Evolutionary conservation across 2,888 invertebrate genomes (phyloP).

Genomic region (Hyposoter didymator): DNA sequence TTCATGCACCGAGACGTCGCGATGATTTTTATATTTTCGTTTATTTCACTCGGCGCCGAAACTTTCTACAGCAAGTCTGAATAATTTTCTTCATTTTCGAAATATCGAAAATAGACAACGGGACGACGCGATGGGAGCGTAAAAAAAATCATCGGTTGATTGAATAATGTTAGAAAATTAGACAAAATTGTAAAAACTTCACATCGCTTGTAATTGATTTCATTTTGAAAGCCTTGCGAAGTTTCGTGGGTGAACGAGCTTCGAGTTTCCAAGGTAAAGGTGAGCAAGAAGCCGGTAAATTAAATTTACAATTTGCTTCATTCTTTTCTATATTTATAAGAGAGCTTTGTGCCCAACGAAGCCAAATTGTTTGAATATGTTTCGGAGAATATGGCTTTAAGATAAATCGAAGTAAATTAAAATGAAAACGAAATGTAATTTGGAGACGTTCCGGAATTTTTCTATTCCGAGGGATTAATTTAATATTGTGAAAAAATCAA

Average conservation of each 20-base stretch:
- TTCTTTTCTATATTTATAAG: not conserved
- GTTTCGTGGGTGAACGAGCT: not conserved
- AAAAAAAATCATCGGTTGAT: not conserved
- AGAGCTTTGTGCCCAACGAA: not conserved
- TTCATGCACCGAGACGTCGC: not conserved
- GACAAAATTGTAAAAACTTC: not conserved
- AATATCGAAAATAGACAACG: not conserved
- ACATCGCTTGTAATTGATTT: not conserved
- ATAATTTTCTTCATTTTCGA: not conserved
- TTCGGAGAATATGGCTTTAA: not conserved
- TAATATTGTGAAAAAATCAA: not conserved
- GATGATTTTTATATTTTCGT: not conserved
- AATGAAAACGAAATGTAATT: not conserved
- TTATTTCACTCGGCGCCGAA: not conserved
- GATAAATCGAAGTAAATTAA: not conserved
- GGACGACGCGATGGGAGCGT: not conserved
- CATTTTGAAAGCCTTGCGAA: not conserved
- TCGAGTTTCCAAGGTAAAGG: not conserved
- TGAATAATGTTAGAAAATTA: not conserved
- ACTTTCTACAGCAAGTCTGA: not conserved
- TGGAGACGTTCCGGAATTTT: not conserved
- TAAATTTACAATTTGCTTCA: slow-evolving; percentile 1
- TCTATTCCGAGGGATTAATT: not conserved
- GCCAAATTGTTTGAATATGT: slow-evolving; percentile 1
- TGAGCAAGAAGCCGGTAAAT: slow-evolving; percentile 3